These are phyloP conservation scores for Notamacropus eugenii DNA, from an alignment of 2,797 vertebrate genomes.

Conservation along the genomic window DNA sequence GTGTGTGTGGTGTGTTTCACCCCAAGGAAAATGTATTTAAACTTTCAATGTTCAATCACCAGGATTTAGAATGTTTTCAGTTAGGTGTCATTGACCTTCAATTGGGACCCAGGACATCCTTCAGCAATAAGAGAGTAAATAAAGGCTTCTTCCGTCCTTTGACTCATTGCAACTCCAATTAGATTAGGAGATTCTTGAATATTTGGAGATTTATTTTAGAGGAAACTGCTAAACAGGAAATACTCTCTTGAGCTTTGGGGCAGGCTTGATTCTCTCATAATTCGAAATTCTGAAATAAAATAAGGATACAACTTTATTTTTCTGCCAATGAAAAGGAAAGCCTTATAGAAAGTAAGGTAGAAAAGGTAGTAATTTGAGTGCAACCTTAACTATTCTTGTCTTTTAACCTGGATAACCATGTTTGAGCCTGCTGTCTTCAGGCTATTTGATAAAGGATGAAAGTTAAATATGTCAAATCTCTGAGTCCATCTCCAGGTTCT, in stretches of 20 bases:
- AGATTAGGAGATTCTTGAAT: neutral
- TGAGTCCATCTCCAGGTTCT: neutral
- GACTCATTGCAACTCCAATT: neutral
- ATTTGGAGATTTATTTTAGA: neutral
- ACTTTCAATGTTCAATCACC: slow-evolving; percentile 1
- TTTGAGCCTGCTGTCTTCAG: neutral
- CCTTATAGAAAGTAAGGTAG: neutral
- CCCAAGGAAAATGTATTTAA: slow-evolving; percentile 40
- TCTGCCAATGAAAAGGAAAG: neutral
- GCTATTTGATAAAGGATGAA: neutral
- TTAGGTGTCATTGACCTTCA: slow-evolving; percentile 51
- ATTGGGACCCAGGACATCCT: neutral
- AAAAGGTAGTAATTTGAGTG: neutral
- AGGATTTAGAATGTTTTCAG: neutral
- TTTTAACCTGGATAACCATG: neutral
- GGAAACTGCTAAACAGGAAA: neutral
- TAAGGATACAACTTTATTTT: neutral
- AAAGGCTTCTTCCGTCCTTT: neutral
- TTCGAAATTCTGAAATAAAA: neutral
- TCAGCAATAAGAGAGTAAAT: neutral
- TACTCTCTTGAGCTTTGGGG: neutral
- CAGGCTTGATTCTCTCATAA: neutral
- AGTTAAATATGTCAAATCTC: neutral
- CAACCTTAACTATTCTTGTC: neutral
- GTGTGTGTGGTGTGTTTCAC: too few species aligned